Evolutionary conservation across 2,888 invertebrate genomes (phyloP).

Genomic region (Calameuta filiformis): DNA sequence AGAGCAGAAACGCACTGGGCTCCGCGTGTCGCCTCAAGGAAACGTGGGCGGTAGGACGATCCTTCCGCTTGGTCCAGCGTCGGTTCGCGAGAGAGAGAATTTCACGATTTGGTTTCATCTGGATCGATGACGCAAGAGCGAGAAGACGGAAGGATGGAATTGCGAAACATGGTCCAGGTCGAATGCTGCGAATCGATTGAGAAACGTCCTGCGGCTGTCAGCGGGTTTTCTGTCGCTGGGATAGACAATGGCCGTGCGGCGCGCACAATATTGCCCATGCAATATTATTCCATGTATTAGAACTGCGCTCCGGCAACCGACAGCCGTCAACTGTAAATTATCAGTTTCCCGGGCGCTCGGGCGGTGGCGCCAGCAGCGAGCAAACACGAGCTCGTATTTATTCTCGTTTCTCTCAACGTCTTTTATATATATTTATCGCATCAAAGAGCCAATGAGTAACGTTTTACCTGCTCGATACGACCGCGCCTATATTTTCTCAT

Average conservation of each 20-base stretch:
- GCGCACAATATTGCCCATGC: not conserved
- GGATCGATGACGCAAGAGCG: not conserved
- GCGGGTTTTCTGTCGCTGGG: not conserved
- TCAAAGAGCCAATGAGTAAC: not conserved
- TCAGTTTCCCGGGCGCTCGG: slow-evolving; percentile 8
- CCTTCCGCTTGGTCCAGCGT: not conserved
- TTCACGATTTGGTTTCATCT: not conserved
- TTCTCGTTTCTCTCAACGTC: not conserved
- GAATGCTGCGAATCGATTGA: slow-evolving; percentile 3
- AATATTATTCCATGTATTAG: slow-evolving; percentile 3
- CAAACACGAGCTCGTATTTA: slow-evolving; percentile 1
- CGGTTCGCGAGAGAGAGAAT: not conserved
- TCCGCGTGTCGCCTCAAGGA: not conserved
- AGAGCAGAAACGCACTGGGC: not conserved
- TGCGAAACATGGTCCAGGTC: not conserved
- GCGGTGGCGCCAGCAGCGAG: slow-evolving; percentile 2
- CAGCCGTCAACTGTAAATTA: slow-evolving; percentile 21
- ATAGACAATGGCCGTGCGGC: not conserved
- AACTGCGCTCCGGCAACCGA: not conserved
- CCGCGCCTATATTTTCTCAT: not conserved
- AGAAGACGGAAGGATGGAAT: not conserved
- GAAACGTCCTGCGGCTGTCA: slow-evolving; percentile 1
- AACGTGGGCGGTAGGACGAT: not conserved
- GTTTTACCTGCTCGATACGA: not conserved
- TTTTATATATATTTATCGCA: not conserved